Evolutionary conservation across 2,888 invertebrate species (phyloP), one percentile per base, ranked within the genome.

Genomic region (Clitarchus hookeri): DNA sequence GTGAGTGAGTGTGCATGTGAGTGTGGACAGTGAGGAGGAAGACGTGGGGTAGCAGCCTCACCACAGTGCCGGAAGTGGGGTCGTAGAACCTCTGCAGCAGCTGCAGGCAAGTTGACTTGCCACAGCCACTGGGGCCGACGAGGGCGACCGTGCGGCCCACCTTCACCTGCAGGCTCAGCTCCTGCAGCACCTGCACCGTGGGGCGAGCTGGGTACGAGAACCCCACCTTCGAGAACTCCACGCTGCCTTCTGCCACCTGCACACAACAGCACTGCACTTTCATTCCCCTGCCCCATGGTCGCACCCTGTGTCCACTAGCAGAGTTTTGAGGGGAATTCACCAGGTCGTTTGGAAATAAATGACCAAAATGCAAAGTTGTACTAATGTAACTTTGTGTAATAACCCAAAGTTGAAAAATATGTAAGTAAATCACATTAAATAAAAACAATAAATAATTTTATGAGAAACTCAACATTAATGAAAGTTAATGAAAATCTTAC

Each of bases 181-280:
- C 95, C 87, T 95, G 94, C 23, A 98, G 92, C 6, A 98, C 96
- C 85, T 94, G 93, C 85, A 94, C 94, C 88, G 96, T 96, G 54
- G 94, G 94, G 27, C 98, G 93, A 0, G 96, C 95, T 0, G 98
- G 97, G 91, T 98, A 98, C 85, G 95, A 94, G 92, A 98, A 98
- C 88, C 93, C 93, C 0, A 97, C 93, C 89, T 94, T 93, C 87
- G 94, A 93, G 91, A 96, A 96, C 53, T 93, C 92, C 87, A 97
- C 85, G 82, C 84, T 77, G 11, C 87, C 87, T 53, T 85, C 54
- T 23, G 86, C 86, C 25, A 84, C 86, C 86, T 86, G 80, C 19
- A 13, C 19, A 48, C 48, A 48, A 36, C 36, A 36, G 36, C 36
- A 36, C 36, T 36, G 36, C 36, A 36, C 36, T 36, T 36, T 36